Base-by-base conservation (phyloP, 2,797 vertebrate species). In the Chaetophractus vellerosus region DNA sequence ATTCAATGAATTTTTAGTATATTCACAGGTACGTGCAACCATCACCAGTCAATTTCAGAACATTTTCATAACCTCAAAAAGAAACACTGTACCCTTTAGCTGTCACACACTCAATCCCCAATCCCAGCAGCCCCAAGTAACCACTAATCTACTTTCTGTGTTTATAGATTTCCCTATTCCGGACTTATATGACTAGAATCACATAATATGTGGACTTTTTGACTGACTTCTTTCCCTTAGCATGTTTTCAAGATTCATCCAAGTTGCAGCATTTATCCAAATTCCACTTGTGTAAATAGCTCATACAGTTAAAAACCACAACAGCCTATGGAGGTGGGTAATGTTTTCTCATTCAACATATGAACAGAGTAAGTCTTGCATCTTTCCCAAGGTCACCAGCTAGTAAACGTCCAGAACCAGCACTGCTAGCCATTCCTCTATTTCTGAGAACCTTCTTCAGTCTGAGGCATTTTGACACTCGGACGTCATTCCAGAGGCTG, bases 61-160 rank as follows among this genome's bases (percentile, higher is more conserved):
- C 16, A 14, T 59, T 69, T 68, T 72, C 14, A 12, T 33, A n/a
- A 48, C 21, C 5, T 23, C 33, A 33, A 14, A 48, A 55, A 52
- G 50, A 50, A 68, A 11, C 19, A 5, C 41, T 8, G 0, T 0
- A 45, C 2, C 14, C 45, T 72, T 86, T 63, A 64, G 6, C 24
- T 33, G 2, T 79, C 2, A 11, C 6, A 5, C 2, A 61, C 2
- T 8, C 14, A 12, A 5, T 1, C 18, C 23, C 15, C 4, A 55
- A 9, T 38, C 28, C 45, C n/a, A 19, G 8, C 41, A 4, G 12
- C 52, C 64, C 21, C 61, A 12, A 71, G 31, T 33, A 52, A 10
- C 15, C 8, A 33, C 33, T n/a, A 2, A 14, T 12, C 41, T 24
- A 0, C 26, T 12, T 75, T 64, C 31, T 88, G 33, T 63, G 2